Conservation (phyloP, 1,140 invertebrate genomes). For the Zaprionus lachaisei region DNA sequence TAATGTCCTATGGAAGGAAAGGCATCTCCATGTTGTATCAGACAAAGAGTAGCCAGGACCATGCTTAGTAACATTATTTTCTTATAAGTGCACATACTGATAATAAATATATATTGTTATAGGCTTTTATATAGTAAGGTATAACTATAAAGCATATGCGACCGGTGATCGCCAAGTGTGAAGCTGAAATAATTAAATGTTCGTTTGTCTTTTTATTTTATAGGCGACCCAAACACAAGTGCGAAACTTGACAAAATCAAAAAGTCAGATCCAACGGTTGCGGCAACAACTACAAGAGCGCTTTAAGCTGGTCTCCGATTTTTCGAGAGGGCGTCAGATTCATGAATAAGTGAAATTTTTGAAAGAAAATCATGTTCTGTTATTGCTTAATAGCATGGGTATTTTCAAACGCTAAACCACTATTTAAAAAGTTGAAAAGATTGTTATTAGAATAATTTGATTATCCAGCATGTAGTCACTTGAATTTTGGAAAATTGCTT, state of each 20-base stretch:
- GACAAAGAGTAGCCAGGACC: conserved; percentile 48
- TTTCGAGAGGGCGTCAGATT: conserved; percentile 20
- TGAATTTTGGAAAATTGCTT: too few species aligned
- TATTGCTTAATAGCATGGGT: neutral
- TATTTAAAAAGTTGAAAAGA: neutral
- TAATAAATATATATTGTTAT: conserved; percentile 19
- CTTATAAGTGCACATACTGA: conserved; percentile 61
- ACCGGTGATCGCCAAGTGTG: conserved; percentile 64
- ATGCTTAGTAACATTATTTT: conserved; percentile 46
- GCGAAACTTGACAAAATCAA: conserved; percentile 66
- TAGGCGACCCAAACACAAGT: conserved; percentile 71
- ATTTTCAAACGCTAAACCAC: neutral
- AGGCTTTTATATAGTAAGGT: neutral
- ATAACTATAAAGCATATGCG: conserved; percentile 25
- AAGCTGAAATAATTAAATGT: conserved; percentile 73
- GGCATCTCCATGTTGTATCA: conserved; percentile 52
- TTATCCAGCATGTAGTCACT: too few species aligned
- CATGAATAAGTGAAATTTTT: conserved; percentile 25
- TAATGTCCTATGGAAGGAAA: conserved; percentile 74
- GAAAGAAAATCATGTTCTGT: conserved; percentile 36
- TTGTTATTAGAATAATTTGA: too few species aligned
- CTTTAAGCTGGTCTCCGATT: conserved; percentile 67
- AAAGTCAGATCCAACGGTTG: conserved; percentile 54
- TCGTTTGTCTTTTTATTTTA: conserved; percentile 79
- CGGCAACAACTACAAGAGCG: conserved; percentile 42